Base-by-base conservation (phyloP, 2,888 invertebrate genomes). In the Ferdinandea cuprea region DNA sequence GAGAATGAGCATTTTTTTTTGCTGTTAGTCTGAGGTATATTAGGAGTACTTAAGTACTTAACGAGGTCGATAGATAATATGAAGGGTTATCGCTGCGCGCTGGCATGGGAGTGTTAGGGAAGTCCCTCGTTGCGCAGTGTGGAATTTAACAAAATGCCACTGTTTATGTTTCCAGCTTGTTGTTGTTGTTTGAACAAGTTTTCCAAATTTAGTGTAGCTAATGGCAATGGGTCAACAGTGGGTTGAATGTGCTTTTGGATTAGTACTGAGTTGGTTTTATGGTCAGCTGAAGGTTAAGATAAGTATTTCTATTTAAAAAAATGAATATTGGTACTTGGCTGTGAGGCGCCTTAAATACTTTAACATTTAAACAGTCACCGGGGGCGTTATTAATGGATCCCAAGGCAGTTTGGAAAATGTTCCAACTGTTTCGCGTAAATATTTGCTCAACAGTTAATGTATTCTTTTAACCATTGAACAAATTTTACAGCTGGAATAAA, bases 21-120 rank as follows among this genome's bases (percentile, higher is more conserved):
- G 3, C 19, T 42, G 28, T 28, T 59, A n/a, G 52, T 40, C 46
- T 48, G 17, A 25, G 59, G 17, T 46, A 25, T 44, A 66, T 66
- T 25, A 72, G 46, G 54, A 79, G 74, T 28, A 61, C 48, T 74
- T 58, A 74, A 50, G 50, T 42, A 63, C 74, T 74, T 69, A 69
- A 80, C 56, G 50, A 52, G 56, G 44, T 58, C 56, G 21, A 58
- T 68, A 66, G 42, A 52, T 68, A 40, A 65, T 65, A 71, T 21
- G 52, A 73, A 68, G 54, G 79, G 73, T 68, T 79, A 72, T 72
- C 28, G 72, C 37, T 50, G 59, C 13, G 25, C 28, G 17, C 4
- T 28, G 8, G 17, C 15, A 25, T 56, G 8, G n/a, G 32, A 46
- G 37, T 15, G 44, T 54, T 13, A 9, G 2, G 40, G 13, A 56